Conservation (phyloP, 1,140 invertebrate genomes). For the Papilio dardanus region DNA sequence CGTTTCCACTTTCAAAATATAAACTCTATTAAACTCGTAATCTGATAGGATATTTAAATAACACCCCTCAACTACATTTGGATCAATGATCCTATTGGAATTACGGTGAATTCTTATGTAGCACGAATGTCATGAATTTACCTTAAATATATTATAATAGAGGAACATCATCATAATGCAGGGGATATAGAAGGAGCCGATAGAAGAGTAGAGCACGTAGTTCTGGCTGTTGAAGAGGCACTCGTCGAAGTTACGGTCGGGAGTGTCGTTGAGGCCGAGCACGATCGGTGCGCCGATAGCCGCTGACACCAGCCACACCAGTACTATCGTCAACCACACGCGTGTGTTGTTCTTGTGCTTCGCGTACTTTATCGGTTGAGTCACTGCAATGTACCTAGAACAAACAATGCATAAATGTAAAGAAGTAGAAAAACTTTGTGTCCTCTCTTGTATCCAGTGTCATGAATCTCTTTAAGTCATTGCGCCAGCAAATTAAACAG, state of each 20-base stretch:
- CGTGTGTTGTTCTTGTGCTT: conserved; percentile 98
- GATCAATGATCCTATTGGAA: no score
- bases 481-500: no score
- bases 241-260: conserved; percentile 88
- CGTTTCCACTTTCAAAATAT: neutral
- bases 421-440: neutral
- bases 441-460: no score
- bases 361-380: conserved; percentile 99
- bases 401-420: conserved; percentile 41
- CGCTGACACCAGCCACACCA: conserved; percentile 98
- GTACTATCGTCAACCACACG: conserved; percentile 96
- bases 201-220: conserved; percentile 98
- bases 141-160: conserved; percentile 99
- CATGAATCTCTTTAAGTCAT: no score
- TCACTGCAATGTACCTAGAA: conserved; percentile 98
- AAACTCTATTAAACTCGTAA: neutral
- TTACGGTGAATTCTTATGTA: no score
- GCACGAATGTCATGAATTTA: no score
- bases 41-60: neutral
- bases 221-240: conserved; percentile 99
- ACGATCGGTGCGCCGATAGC: conserved; percentile 99
- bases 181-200: conserved; percentile 99
- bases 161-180: conserved; percentile 99
- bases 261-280: conserved; percentile 96
- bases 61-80: no score